Percentiles rank a stretch among this genome's conserved stretches.
phyloP scores from a whole-genome alignment of 1,140 invertebrate species.

The Sycobia sp. region DNA sequence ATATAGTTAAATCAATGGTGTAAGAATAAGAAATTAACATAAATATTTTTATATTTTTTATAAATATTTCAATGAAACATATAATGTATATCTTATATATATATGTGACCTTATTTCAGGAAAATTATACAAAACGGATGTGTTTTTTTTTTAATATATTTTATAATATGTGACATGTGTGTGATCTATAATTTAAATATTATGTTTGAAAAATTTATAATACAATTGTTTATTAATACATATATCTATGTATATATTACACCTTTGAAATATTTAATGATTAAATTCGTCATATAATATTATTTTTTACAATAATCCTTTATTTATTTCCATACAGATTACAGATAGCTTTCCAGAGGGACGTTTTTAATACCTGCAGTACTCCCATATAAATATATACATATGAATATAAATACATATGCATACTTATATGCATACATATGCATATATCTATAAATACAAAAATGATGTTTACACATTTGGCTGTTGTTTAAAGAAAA shows the following conservation, averaged over 20 bases:
- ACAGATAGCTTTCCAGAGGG: constrained; percentile 60
- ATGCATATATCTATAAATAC: constrained; percentile 32
- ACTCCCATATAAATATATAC: constrained; percentile 43
- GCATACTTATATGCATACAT: constrained; percentile 37
- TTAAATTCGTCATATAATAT: constrained; percentile 31
- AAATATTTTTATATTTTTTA: no score
- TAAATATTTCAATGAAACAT: constrained; percentile 25
- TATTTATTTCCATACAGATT: constrained; percentile 62
- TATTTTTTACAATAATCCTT: constrained; percentile 53
- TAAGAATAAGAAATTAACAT: constrained; percentile 33
- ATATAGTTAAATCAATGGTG: constrained; percentile 24
- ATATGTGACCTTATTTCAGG: constrained; percentile 29
- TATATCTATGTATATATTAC: constrained; percentile 41
- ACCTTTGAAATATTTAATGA: constrained; percentile 48
- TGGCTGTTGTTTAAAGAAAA: constrained; percentile 30
- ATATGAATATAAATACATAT: constrained; percentile 44
- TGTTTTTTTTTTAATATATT: constrained; percentile 11
- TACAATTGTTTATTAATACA: constrained; percentile 33
- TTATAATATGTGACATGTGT: constrained; percentile 23
- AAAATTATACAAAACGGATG: constrained; percentile 18
- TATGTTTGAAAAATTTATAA: constrained; percentile 16
- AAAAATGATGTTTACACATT: constrained; percentile 26
- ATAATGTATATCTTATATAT: constrained; percentile 15
- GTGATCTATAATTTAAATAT: constrained; percentile 16
- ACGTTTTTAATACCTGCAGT: constrained; percentile 55